These are phyloP conservation scores for Plebejus anna DNA, from an alignment of 2,888 invertebrate genomes.

Conservation along the genomic window DNA sequence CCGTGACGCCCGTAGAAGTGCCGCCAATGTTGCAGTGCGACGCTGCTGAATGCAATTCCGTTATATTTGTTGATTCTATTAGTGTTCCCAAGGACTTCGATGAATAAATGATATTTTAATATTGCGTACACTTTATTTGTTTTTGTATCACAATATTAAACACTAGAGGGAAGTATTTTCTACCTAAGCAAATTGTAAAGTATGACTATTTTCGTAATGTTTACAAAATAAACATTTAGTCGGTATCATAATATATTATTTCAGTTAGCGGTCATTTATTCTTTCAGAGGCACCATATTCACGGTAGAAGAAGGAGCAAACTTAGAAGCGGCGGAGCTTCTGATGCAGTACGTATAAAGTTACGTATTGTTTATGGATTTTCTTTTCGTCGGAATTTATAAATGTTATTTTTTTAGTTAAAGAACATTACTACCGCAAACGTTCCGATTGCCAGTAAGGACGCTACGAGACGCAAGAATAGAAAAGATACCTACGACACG, in stretches of 20 bases:
- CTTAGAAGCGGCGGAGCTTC: not conserved
- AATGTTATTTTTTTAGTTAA: not conserved
- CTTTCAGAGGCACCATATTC: conserved; percentile 27
- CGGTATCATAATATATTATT: not conserved
- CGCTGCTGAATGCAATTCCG: conserved; percentile 68
- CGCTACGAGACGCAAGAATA: not conserved
- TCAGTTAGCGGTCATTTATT: not conserved
- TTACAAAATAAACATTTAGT: not conserved
- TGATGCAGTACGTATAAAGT: conserved; percentile 5
- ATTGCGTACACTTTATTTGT: not conserved
- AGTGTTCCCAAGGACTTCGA: conserved; percentile 70
- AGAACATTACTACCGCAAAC: not conserved
- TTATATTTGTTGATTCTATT: conserved; percentile 69
- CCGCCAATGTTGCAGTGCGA: conserved; percentile 72
- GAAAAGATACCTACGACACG: not conserved
- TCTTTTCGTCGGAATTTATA: not conserved
- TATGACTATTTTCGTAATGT: not conserved
- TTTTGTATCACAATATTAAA: not conserved
- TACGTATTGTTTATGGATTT: not conserved
- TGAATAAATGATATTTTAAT: conserved; percentile 45
- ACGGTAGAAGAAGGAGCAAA: conserved; percentile 22
- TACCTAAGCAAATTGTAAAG: not conserved
- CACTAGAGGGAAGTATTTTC: not conserved
- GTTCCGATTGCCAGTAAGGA: not conserved
- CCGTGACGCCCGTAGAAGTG: conserved; percentile 68